Base-by-base conservation (phyloP, 2,888 invertebrate species). In the Taenaris catops region DNA sequence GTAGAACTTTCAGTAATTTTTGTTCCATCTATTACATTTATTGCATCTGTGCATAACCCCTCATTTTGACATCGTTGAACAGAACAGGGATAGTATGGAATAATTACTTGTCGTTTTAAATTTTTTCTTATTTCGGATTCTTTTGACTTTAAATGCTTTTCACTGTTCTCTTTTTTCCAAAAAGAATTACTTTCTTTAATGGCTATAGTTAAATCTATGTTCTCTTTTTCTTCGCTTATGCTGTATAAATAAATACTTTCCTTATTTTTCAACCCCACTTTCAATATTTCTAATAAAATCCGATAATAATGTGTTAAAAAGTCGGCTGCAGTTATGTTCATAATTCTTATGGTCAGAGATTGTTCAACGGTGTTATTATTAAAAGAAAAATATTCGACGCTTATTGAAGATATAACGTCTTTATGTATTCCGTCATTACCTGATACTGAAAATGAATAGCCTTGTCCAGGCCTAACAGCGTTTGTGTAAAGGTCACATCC, bases 371-470 rank as follows among this genome's bases (percentile, higher is more conserved):
- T 96, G 6, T 76, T 72, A 61, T 96, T 96, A 49, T 93, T 92
- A 63, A 96, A 95, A 1, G 90, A 88, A 29, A 93, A 86, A 59
- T 96, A 96, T 62, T 95, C 93, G 0, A 98, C 91, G 2, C 93
- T 93, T 1, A 96, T 92, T 3, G 93, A 93, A 1, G 97, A 97
- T n/a, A 91, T 83, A 0, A 97, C 97, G 70, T 95, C 94, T 35
- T 90, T 89, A 62, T 96, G 96, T 49, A 91, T 91, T 0, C 98
- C 97, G 72, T 98, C 98, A 65, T 94, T 96, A 1, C 97, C 97
- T 4, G 92, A 91, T 0, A 97, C 91, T 14, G 92, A 93, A 53
- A 97, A 88, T 0, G 93, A 91, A 60, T 93, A 93, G 4, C 93
- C 93, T 63, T 91, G 90, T 9, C 91, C 91, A 25, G 93, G 91